Evolutionary conservation across 2,888 invertebrate genomes (phyloP), one percentile per base, ranked within the genome.

Genomic region (Physocephala rufipes): DNA sequence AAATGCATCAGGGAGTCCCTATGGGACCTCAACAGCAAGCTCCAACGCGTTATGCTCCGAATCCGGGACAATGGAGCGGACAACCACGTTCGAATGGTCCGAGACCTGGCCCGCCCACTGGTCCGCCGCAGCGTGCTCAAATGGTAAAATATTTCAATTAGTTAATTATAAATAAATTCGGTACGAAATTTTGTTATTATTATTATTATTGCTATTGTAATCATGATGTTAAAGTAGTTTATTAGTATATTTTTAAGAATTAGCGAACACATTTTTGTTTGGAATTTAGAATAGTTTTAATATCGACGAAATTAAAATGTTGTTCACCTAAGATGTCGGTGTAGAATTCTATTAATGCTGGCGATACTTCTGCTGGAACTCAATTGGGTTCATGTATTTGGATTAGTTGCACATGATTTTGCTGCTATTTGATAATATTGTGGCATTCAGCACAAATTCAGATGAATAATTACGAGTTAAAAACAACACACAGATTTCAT

Each of bases 1-100:
- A 89, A 36, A 89, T 89, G 81, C 90, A 90, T 83, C 91, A 88
- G 78, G 90, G 89, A 77, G 90, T 90, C 73, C 85, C 85, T 61
- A 86, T 86, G 85, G 82, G 83, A 76, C 85, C 84, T 63, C 86
- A 85, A 76, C 85, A 85, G 74, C 90, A 91, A 62, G 89, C 89
- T 55, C 90, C 90, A 12, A 86, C 86, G 72, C 82, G 86, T 70
- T 86, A 85, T 81, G 86, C 85, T 59, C 86, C 84, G 74, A 81
- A 83, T 76, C 86, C 86, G 81, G 84, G 84, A 16, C 86, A 86
- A 81, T 86, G 87, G 86, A 81, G 80, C 75, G 86, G 86, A 81
- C 89, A 86, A 53, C 87, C 88, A 70, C 82, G 89, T 71, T 89
- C 89, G 59, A 85, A 81, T 79, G 84, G 84, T 67, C 89, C 89